Conservation (phyloP, 2,888 invertebrate species). For the Tinea pellionella region DNA sequence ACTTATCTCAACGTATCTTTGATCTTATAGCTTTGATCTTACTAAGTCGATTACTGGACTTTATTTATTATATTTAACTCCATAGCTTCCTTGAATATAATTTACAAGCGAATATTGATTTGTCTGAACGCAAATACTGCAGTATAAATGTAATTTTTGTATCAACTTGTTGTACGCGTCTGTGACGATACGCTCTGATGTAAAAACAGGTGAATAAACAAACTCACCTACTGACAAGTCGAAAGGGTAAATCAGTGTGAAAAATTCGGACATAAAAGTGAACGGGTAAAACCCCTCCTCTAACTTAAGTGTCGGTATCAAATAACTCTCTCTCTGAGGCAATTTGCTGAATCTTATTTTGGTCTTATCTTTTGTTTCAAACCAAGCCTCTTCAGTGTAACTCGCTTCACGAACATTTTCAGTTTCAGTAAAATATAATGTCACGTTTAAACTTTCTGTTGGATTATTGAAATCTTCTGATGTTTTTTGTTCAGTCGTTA, state of each 20-base stretch:
- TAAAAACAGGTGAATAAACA: too few species aligned
- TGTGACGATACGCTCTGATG: too few species aligned
- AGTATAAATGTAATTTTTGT: too few species aligned
- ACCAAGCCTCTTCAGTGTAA: slow-evolving; percentile 46
- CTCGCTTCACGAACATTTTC: slow-evolving; percentile 40
- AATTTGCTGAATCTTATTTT: slow-evolving; percentile 59
- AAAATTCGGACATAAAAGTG: slow-evolving; percentile 71
- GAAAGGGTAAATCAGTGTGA: slow-evolving; percentile 73
- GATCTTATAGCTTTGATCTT: too few species aligned
- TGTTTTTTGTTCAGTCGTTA: slow-evolving; percentile 31
- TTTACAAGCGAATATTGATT: too few species aligned
- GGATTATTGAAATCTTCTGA: slow-evolving; percentile 36
- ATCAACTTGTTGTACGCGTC: too few species aligned
- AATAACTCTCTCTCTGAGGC: slow-evolving; percentile 57
- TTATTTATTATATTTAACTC: too few species aligned
- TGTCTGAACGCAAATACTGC: too few species aligned
- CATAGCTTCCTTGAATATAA: too few species aligned
- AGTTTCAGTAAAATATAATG: slow-evolving; percentile 28
- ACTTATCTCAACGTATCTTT: too few species aligned
- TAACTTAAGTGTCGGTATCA: slow-evolving; percentile 65
- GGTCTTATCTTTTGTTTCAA: slow-evolving; percentile 40
- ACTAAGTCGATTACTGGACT: too few species aligned
- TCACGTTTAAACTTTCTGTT: slow-evolving; percentile 29
- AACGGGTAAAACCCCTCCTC: slow-evolving; percentile 73
- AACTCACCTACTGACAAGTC: slow-evolving; percentile 74